Base-by-base conservation (phyloP, 2,113 vertebrate genomes). In the Steatornis caripensis region DNA sequence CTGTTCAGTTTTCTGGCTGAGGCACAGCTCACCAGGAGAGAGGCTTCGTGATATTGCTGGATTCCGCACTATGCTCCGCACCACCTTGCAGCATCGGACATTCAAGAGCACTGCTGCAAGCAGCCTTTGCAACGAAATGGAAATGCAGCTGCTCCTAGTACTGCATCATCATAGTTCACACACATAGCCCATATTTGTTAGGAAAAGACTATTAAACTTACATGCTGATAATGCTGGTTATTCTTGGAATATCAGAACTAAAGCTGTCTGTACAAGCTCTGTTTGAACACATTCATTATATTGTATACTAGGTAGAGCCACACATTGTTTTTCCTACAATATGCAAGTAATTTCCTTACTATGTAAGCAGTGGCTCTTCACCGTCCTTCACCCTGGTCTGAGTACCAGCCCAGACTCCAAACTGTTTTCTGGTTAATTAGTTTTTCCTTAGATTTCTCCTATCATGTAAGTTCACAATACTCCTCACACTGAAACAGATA, bases 11-110 rank as follows among this genome's bases (percentile, higher is more conserved):
- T 70, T 4, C 41, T n/a, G 15, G 4, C 57, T 32, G 46, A 45
- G 51, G 45, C 5, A 45, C 11, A 82, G 14, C 13, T 90, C 41
- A 39, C 16, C 15, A 45, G 19, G 15, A 57, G 30, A 53, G 27
- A 8, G 78, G 2, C 21, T 82, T 18, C 53, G 34, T 51, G 34
- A n/a, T 23, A 29, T 4, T n/a, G 16, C 22, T 70, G 55, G 32
- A 79, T 37, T 65, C 0, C 0, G 4, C 39, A 46, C 15, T 5
- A 1, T 4, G 1, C 12, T 46, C 12, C 2, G 1, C 20, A 61
- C 5, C 1, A 0, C 7, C 5, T 2, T 0, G 1, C 12, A 45
- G 7, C 0, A 1, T 10, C 8, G 6, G 34, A 55, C n/a, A 15
- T 37, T 61, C 8, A 61, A 48, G 36, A 79, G 20, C 34, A 26